Evolutionary conservation across 2,797 vertebrate species (phyloP).

Genomic region (Sus cebifrons): DNA sequence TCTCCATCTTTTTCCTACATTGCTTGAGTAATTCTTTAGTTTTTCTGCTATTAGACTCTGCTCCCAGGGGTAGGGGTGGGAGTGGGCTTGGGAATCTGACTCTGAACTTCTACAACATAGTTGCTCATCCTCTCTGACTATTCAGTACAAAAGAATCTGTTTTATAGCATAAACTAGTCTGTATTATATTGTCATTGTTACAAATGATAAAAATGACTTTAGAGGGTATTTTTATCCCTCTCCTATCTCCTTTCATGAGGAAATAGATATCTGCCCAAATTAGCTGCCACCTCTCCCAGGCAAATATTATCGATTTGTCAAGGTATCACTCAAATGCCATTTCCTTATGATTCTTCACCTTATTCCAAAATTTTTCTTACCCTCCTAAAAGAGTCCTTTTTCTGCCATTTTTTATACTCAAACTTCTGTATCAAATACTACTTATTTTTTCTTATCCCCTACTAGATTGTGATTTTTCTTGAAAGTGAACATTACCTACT

Average conservation of each 20-base stretch:
- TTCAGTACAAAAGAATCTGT: neutral
- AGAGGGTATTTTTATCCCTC: neutral
- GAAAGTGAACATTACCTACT: neutral
- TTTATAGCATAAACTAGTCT: neutral
- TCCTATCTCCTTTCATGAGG: neutral
- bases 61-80: accelerated
- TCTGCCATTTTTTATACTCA: neutral
- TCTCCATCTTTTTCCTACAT: neutral
- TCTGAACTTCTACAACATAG: neutral
- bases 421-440: neutral
- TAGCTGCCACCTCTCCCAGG: neutral
- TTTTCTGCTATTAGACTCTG: neutral
- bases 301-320: neutral
- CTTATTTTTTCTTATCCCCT: neutral
- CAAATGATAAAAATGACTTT: neutral
- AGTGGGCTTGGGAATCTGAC: neutral
- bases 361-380: neutral
- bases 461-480: neutral
- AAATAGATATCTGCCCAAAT: neutral
- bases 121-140: neutral
- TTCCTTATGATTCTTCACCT: slow-evolving; percentile 10
- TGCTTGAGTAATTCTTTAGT: neutral
- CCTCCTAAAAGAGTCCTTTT: neutral
- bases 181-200: neutral
- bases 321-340: neutral